phyloP scores from a whole-genome alignment of 2,888 invertebrate species.

The Sericinus montela region DNA sequence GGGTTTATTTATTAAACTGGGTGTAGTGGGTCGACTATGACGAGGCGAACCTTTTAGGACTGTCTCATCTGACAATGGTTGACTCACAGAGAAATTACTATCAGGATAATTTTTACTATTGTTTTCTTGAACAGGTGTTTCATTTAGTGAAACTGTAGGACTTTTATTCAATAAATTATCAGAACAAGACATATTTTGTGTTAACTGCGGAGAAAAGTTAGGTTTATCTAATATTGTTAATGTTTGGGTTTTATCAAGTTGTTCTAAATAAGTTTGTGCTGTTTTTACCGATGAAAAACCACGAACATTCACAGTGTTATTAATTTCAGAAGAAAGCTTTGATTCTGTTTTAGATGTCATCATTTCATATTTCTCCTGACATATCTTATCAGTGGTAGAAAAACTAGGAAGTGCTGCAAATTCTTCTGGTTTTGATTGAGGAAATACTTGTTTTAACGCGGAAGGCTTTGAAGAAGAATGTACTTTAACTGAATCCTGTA shows the following conservation, averaged over 20 bases:
- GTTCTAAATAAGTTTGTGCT: constrained; percentile 64
- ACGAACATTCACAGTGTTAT: constrained; percentile 38
- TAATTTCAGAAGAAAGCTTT: constrained; percentile 43
- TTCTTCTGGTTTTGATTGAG: constrained; percentile 56
- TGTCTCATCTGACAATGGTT: constrained; percentile 80
- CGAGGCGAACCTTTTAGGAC: constrained; percentile 75
- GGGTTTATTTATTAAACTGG: constrained; percentile 86
- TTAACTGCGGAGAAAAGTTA: constrained; percentile 46
- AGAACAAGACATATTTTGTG: no score
- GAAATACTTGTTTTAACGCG: constrained; percentile 68
- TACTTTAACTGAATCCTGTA: constrained; percentile 60
- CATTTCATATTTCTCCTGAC: constrained; percentile 32
- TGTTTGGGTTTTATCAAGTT: constrained; percentile 60
- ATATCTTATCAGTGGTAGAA: constrained; percentile 41
- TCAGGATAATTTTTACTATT: constrained; percentile 60
- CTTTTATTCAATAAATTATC: constrained; percentile 33
- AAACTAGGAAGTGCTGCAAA: constrained; percentile 51
- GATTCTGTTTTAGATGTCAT: constrained; percentile 40
- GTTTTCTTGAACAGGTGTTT: constrained; percentile 32
- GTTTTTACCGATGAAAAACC: constrained; percentile 57
- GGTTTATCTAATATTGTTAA: constrained; percentile 53
- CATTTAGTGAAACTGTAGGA: constrained; percentile 19
- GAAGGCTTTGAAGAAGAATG: constrained; percentile 62
- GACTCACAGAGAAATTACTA: constrained; percentile 61
- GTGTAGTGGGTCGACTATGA: constrained; percentile 81